A percentile compares a stretch with the other conserved stretches of the same genome.
Evolutionary conservation across 1,140 invertebrate species (phyloP).

Genomic region (Lepidostoma basale): DNA sequence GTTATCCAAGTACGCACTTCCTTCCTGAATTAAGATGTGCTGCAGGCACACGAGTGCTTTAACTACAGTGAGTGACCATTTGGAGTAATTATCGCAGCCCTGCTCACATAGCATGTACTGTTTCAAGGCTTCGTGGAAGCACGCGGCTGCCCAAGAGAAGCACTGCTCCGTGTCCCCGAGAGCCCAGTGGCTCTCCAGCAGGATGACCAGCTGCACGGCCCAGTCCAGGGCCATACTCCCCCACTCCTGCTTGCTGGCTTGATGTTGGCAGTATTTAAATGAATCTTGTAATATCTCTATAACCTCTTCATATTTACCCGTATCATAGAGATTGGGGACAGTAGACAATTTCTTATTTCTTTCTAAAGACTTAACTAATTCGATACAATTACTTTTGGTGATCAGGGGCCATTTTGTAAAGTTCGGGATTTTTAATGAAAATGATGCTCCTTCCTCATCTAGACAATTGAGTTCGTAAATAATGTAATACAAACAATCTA

Average conservation of each 20-base stretch:
- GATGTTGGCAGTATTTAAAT: conserved; percentile 61
- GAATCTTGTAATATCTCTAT: conserved; percentile 69
- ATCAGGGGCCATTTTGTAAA: conserved; percentile 55
- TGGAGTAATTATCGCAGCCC: conserved; percentile 61
- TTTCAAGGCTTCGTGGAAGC: conserved; percentile 68
- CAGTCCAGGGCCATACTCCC: conserved; percentile 60
- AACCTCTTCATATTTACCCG: conserved; percentile 68
- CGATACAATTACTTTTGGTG: conserved; percentile 51
- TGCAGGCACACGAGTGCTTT: conserved; percentile 73
- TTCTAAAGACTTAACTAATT: conserved; percentile 55
- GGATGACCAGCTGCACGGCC: conserved; percentile 63
- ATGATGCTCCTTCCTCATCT: conserved; percentile 51
- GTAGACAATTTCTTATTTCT: conserved; percentile 58
- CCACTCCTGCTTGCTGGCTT: conserved; percentile 53
- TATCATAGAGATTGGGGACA: conserved; percentile 65
- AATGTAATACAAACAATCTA: conserved; percentile 56
- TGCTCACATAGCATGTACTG: conserved; percentile 62
- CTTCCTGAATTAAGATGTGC: conserved; percentile 67
- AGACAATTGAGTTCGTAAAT: conserved; percentile 56
- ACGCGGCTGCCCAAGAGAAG: conserved; percentile 77
- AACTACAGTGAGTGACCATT: conserved; percentile 69
- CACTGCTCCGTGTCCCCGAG: conserved; percentile 66
- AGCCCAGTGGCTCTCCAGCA: conserved; percentile 76
- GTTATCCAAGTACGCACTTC: conserved; percentile 57
- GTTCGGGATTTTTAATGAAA: conserved; percentile 51